Base-by-base conservation (phyloP, 2,888 invertebrate species). In the Agrochola litura region DNA sequence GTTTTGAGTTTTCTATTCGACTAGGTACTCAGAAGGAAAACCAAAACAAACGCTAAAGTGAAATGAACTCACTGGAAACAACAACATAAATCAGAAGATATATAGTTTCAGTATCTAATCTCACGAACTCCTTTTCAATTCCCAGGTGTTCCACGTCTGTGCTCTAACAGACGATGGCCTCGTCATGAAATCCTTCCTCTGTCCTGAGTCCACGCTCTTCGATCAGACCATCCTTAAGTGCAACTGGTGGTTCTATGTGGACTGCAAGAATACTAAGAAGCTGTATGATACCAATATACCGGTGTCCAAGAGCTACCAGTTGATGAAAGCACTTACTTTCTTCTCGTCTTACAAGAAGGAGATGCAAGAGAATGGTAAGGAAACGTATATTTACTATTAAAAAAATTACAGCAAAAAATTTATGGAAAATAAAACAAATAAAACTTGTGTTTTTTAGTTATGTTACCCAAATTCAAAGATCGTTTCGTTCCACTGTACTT, bases 181-280 rank as follows among this genome's bases (percentile, higher is more conserved):
- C 76, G 98, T 99, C 71, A 98, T 98, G 98, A 99, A 99, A 94
- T 99, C 99, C 68, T 99, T 99, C 95, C 97, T 99, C 66, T 99
- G 99, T 91, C 99, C 99, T 0, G 98, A 99, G 93, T 99, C 98
- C 52, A 99, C 99, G 0, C 97, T 99, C 73, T 99, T 99, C 94
- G 99, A 99, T 91, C 99, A 99, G 94, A 98, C 98, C 41, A 98
- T 99, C 83, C 97, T 99, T 9, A 99, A 99, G 92, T 99, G 99
- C 94, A 99, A 99, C 93, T 99, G 99, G 99, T 99, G 98, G 98
- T 98, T 99, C 96, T 99, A 99, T 93, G 99, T 99, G 0, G 99
- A 99, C 92, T 99, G 99, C 94, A 98, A 98, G 93, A 97, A 97
- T 75, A 98, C 98, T 41, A 97, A 97, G 88, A 97, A 97, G 84